Evolutionary conservation across 2,113 vertebrate species (phyloP), one percentile per base, ranked within the genome.

Genomic region (Psilopsiagon aurifrons): DNA sequence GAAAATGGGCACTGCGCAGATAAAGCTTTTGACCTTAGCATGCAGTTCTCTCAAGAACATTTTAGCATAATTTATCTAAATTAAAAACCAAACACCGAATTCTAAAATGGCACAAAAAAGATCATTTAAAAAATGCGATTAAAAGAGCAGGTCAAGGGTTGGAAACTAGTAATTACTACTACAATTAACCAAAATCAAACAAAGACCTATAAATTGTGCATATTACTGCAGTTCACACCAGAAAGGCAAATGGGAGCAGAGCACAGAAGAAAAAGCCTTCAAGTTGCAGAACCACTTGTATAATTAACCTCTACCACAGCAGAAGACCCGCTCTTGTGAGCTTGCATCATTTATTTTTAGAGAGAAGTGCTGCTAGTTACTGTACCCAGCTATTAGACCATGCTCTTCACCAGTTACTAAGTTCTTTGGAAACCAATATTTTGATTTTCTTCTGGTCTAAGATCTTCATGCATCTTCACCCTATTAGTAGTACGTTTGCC

Each of bases 121-220:
- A 95, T 84, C 24, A 0, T 80, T 94, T 91, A 43, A 90, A 96
- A 95, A 96, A 82, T 8, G 51, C 15, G 86, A 97, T 96, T 95
- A 91, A 94, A 94, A 93, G 92, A 92, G 71, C 52, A 7, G 92
- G 94, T 95, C 93, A 95, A 33, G 75, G 91, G 94, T 89, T 82
- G 70, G 78, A 95, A 93, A 94, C 95, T 95, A 93, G 95, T 95
- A 97, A 97, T 95, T 96, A 95, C 91, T 95, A 94, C 93, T 92
- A 97, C 91, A 96, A 97, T 95, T 96, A 97, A 81, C 86, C 88
- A 96, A 87, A 95, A 95, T 96, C 94, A 97, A 88, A 95, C 78
- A 83, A 84, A 93, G 60, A 92, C 78, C 89, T 54, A 80, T 80
- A 92, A 94, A 92, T 92, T 83, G 94, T 59, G 80, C 89, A 27